Percentiles rank a stretch among this genome's conserved stretches.
Conservation (phyloP, 2,797 vertebrate species). For the Pogonophryne albipinna region DNA sequence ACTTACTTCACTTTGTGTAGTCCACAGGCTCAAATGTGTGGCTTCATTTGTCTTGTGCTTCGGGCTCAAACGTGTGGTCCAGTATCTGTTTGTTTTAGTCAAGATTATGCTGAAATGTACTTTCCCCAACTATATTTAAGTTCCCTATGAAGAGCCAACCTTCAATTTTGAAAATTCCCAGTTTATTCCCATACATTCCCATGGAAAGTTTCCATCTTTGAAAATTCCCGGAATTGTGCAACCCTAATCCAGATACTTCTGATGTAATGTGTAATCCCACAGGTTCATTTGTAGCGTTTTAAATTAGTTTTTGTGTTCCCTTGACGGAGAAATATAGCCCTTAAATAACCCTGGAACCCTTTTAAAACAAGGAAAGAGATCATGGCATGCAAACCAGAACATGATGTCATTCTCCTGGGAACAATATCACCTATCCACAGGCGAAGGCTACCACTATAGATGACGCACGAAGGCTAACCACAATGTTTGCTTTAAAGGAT, state of each 20-base stretch:
- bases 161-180: no score
- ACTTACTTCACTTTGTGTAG: no score
- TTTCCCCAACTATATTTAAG: no score
- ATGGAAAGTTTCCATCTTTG: no score
- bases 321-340: neutral
- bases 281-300: neutral
- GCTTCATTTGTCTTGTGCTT: no score
- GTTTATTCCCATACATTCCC: no score
- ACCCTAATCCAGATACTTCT: neutral
- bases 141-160: no score
- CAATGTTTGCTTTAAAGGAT: conserved; percentile 14
- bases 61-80: no score
- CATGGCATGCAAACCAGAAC: conserved; percentile 19
- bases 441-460: conserved; percentile 12
- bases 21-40: no score
- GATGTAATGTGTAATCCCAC: neutral
- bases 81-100: no score
- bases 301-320: neutral
- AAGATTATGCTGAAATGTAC: no score
- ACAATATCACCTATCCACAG: neutral
- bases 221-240: no score
- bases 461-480: conserved; percentile 43
- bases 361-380: conserved; percentile 7
- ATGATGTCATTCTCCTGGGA: conserved; percentile 10
- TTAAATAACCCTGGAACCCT: neutral